Base-by-base conservation (phyloP, 2,113 vertebrate species). In the Mystacornis crossleyi region DNA sequence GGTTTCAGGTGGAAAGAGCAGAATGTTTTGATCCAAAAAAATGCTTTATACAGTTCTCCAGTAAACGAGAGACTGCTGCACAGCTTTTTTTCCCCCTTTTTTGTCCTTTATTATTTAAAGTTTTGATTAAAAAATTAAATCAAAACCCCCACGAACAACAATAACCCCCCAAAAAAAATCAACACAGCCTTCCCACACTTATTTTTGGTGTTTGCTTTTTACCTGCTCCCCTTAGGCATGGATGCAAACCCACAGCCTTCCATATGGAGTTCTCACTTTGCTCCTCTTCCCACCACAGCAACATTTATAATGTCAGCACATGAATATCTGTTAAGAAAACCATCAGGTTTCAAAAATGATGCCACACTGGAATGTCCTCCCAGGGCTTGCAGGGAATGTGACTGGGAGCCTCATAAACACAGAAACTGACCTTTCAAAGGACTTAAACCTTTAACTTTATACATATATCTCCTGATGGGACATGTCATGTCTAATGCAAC, bases 81-180 rank as follows among this genome's bases (percentile, higher is more conserved):
- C 12, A 51, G 20, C 5, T 29, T 50, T 69, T 69, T 9, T 3
- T 1, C 5, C 0, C 0, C 2, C 18, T 33, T n/a, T 34, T 34
- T 43, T 36, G 2, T 16, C 4, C 31, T 58, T 69, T 42, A 5
- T 31, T 54, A 36, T 51, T 72, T 36, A n/a, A 92, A 45, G 3
- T 33, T 86, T 72, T 81, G 26, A 33, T 78, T 25, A 6, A 84
- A 88, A 50, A 51, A 4, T 0, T 6, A 31, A 83, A 24, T 4
- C 3, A 50, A 54, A 57, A 26, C 13, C 25, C 48, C 6, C 8
- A 45, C 6, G 17, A 67, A 16, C 6, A 54, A 12, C 12, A 66
- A 58, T 28, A 62, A 28, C 6, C 16, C 5, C 6, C 16, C 18
- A 28, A 43, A 31, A 42, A 43, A 31, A 42, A 43, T 29, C 28